Evolutionary conservation across 2,888 invertebrate species (phyloP).

Genomic region (Linnaemya vulpina): DNA sequence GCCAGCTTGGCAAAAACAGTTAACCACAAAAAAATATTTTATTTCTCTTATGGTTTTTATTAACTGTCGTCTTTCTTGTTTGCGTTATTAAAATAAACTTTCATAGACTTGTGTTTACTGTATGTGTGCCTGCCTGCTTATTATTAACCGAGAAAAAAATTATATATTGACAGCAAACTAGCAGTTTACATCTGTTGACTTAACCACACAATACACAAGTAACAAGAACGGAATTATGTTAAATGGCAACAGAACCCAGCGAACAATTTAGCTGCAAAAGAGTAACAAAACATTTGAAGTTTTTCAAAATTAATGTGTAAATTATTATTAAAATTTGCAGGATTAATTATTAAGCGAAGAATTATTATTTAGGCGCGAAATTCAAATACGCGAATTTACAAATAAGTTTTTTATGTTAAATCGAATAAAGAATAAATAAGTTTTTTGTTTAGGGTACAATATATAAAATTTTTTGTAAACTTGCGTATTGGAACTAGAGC

Average conservation of each 20-base stretch:
- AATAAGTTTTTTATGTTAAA: too few species aligned
- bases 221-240: background rate
- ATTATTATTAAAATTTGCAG: too few species aligned
- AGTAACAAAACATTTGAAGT: background rate
- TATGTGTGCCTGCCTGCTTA: background rate
- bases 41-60: background rate
- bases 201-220: constrained; percentile 11
- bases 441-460: too few species aligned
- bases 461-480: too few species aligned
- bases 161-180: constrained; percentile 28
- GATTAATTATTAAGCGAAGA: too few species aligned
- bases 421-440: too few species aligned
- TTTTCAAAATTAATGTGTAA: background rate
- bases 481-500: too few species aligned
- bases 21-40: too few species aligned
- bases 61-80: background rate
- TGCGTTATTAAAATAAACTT: background rate
- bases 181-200: constrained; percentile 39
- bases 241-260: background rate
- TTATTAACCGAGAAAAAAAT: constrained; percentile 13
- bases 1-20: too few species aligned
- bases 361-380: too few species aligned
- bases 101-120: background rate
- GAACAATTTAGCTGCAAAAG: background rate
- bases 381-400: too few species aligned